Evolutionary conservation across 2,888 invertebrate species (phyloP).

Genomic region (Eretmocerus hayati): DNA sequence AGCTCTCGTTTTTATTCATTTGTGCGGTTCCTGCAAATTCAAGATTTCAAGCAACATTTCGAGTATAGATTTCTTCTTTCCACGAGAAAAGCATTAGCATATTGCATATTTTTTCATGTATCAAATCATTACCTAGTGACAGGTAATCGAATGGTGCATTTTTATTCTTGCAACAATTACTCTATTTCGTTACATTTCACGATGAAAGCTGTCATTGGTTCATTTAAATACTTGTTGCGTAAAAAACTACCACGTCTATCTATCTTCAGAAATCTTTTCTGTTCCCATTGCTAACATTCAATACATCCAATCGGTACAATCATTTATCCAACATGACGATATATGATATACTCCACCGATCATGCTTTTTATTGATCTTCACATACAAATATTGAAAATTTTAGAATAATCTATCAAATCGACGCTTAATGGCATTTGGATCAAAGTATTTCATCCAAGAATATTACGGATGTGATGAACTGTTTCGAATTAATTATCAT

Average conservation of each 20-base stretch:
- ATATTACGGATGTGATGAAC: too few species aligned
- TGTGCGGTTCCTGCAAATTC: background rate
- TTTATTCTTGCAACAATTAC: too few species aligned
- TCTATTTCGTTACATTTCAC: slow-evolving; percentile 1
- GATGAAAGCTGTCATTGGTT: slow-evolving; percentile 13
- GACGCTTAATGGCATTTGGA: background rate
- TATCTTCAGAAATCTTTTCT: slow-evolving; percentile 2
- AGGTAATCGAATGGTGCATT: too few species aligned
- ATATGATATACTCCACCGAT: slow-evolving; percentile 1
- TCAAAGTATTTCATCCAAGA: too few species aligned
- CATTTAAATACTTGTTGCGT: slow-evolving; percentile 12
- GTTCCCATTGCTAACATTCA: background rate
- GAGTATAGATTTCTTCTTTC: too few species aligned
- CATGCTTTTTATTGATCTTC: background rate
- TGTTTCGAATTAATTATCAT: too few species aligned
- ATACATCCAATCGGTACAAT: background rate
- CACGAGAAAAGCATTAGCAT: too few species aligned
- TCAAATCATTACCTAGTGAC: too few species aligned
- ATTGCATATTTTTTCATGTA: too few species aligned
- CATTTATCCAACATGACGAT: too few species aligned
- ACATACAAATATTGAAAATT: slow-evolving; percentile 11
- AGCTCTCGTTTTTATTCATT: slow-evolving; percentile 6
- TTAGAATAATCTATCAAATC: slow-evolving; percentile 5
- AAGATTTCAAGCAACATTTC: too few species aligned
- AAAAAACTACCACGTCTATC: slow-evolving; percentile 19